These are phyloP conservation scores for Glandiceps talaboti DNA, from an alignment of 53 echinoderm and acorn worm genomes.

Conservation along the genomic window DNA sequence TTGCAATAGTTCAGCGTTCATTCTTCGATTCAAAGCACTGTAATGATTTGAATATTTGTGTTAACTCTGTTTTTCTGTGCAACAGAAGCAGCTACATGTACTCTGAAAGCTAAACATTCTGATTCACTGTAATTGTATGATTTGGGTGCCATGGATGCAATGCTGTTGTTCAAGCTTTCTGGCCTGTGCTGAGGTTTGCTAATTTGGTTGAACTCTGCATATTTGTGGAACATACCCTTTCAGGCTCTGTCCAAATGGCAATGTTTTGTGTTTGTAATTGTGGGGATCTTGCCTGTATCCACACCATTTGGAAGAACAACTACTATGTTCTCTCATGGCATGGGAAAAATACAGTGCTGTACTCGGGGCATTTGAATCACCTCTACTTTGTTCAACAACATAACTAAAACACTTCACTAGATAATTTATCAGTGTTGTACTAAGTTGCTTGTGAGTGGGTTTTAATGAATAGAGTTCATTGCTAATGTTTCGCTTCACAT, in stretches of 20 bases:
- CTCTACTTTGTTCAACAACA: background rate
- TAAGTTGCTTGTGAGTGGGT: background rate
- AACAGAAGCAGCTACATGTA: too few species aligned
- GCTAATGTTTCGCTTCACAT: background rate
- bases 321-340: background rate
- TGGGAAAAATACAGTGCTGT: background rate
- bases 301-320: background rate
- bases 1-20: too few species aligned
- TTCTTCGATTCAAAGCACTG: too few species aligned
- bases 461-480: background rate
- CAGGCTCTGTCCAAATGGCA: background rate
- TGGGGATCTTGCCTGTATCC: background rate
- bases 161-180: too few species aligned
- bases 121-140: too few species aligned
- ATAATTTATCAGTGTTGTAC: background rate
- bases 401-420: background rate
- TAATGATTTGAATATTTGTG: too few species aligned
- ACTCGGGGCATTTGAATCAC: background rate
- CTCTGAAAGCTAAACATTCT: too few species aligned
- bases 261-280: background rate
- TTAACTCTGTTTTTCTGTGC: too few species aligned
- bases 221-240: background rate
- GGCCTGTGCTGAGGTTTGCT: background rate
- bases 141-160: too few species aligned
- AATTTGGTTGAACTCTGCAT: background rate